Conservation (phyloP, 2,797 vertebrate genomes). For the Caiman crocodilus region DNA sequence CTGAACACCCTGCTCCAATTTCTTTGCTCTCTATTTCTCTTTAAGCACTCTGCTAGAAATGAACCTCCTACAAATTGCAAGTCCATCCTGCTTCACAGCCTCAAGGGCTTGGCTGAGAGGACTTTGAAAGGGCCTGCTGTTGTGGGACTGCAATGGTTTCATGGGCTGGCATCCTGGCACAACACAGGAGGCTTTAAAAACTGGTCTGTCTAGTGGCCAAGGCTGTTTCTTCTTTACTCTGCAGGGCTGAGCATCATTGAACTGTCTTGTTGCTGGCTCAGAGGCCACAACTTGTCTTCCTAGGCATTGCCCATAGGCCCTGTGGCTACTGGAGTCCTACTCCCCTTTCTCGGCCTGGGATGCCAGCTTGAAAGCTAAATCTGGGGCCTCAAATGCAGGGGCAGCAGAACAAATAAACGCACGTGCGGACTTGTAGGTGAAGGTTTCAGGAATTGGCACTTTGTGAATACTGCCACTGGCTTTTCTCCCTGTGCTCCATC, state of each 20-base stretch:
- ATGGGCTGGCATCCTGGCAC: too few relatives aligned
- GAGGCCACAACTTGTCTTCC: background rate
- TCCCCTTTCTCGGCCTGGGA: background rate
- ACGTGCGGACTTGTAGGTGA: background rate
- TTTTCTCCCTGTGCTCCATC: background rate
- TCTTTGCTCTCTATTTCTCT: fast-evolving
- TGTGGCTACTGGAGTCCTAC: background rate
- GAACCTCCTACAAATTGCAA: fast-evolving
- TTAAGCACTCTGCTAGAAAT: background rate
- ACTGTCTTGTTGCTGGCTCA: background rate
- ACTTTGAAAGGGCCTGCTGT: background rate
- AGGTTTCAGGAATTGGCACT: background rate
- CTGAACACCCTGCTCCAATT: background rate
- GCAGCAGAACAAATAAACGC: background rate
- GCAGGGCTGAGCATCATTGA: background rate
- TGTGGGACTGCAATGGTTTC: background rate
- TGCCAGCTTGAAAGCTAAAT: background rate
- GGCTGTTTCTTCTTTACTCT: background rate
- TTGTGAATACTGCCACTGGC: background rate
- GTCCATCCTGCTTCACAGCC: background rate
- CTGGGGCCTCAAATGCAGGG: background rate
- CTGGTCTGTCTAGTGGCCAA: background rate
- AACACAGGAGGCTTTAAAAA: background rate
- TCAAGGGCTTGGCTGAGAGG: background rate
- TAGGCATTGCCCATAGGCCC: background rate